These are phyloP conservation scores for Scytalopus superciliaris DNA, from an alignment of 2,113 vertebrate genomes.

Conservation along the genomic window DNA sequence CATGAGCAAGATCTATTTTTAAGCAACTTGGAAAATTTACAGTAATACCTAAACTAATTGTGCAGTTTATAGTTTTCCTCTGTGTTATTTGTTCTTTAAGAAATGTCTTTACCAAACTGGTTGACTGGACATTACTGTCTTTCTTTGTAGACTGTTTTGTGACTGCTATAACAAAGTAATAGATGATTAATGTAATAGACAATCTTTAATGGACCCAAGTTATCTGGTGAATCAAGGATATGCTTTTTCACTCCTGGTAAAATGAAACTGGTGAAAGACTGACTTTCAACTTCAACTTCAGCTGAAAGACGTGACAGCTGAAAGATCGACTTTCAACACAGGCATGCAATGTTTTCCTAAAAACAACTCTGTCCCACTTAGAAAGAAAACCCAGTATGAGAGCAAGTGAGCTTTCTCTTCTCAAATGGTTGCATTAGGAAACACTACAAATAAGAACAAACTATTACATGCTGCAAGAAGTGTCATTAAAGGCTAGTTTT, in stretches of 20 bases:
- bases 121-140: not conserved
- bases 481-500: not conserved
- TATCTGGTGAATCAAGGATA: not conserved
- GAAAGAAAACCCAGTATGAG: not conserved
- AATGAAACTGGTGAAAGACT: not conserved
- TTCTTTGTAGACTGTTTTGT: not conserved
- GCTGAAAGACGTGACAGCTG: not conserved
- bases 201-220: not conserved
- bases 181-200: not conserved
- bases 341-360: not conserved
- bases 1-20: not conserved
- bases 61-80: not conserved
- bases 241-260: not conserved
- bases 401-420: not conserved
- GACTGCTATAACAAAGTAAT: not conserved
- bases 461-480: not conserved
- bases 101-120: not conserved
- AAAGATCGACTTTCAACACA: not conserved
- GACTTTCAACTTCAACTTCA: not conserved
- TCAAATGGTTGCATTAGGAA: not conserved
- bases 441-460: not conserved
- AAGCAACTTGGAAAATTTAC: not conserved
- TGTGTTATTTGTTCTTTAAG: not conserved
- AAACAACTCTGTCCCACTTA: not conserved
- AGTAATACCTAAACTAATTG: not conserved